A percentile compares a stretch with the other conserved stretches of the same genome.
Conservation (phyloP, 2,888 invertebrate species). For the Resseliella maxima region DNA sequence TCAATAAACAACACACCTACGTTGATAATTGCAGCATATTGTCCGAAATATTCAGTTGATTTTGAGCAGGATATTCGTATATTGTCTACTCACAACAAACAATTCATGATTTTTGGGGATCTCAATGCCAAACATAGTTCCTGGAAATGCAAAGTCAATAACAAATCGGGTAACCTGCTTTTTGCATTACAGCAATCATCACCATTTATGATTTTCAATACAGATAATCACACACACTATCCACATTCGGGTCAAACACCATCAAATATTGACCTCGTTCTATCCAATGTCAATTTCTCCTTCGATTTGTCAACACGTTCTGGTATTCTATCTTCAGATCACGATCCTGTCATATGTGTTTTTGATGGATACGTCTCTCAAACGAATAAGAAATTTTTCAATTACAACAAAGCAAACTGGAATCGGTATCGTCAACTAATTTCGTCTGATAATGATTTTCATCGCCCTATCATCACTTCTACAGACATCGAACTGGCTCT, state of each 20-base stretch:
- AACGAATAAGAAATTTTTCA: neutral
- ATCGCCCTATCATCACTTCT: no score
- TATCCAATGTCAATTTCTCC: neutral
- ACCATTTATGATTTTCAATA: neutral
- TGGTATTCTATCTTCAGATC: neutral
- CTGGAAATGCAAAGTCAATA: neutral
- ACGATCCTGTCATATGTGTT: neutral
- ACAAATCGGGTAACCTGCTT: neutral
- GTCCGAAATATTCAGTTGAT: neutral
- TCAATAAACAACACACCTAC: neutral
- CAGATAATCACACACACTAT: neutral
- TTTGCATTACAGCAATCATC: neutral
- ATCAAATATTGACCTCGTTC: neutral
- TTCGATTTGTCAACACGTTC: neutral
- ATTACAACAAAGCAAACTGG: neutral
- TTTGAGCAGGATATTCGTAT: neutral
- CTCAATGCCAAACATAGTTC: neutral
- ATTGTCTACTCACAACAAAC: neutral
- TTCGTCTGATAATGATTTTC: no score
- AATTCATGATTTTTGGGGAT: neutral
- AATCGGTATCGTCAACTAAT: neutral
- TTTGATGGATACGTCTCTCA: neutral
- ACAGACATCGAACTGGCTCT: no score
- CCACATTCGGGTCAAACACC: neutral
- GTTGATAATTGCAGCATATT: neutral